These are phyloP conservation scores for Trachelus stipa DNA, from an alignment of 2,888 invertebrate species.

Conservation along the genomic window DNA sequence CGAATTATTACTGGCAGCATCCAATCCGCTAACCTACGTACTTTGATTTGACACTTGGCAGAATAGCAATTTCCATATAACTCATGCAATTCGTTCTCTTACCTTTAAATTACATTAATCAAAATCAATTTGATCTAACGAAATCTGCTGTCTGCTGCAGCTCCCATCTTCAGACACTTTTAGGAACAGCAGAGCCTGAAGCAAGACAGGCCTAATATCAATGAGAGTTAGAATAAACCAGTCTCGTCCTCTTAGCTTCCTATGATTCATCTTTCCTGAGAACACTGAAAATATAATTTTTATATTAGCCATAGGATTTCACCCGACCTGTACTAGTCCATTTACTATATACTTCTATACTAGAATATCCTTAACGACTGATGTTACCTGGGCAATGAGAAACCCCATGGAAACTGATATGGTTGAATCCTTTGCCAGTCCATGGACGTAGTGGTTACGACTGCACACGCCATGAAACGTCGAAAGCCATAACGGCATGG, in stretches of 20 bases:
- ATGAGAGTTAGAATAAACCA: constrained; percentile 35
- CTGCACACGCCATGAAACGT: background rate
- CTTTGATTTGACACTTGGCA: background rate
- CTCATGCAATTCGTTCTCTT: no score
- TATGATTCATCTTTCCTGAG: background rate
- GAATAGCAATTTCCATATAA: no score
- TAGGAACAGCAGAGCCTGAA: constrained; percentile 48
- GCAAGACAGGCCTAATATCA: constrained; percentile 54
- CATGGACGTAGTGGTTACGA: constrained; percentile 8
- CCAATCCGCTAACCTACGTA: background rate
- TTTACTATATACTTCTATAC: background rate
- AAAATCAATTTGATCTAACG: background rate
- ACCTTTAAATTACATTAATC: background rate
- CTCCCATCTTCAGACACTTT: constrained; percentile 35
- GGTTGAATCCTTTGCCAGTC: background rate
- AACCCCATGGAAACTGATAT: constrained; percentile 1
- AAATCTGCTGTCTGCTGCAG: background rate
- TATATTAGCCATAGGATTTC: background rate
- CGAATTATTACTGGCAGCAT: background rate
- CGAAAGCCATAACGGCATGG: constrained; percentile 3
- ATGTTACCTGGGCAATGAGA: background rate
- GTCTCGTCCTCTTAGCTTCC: background rate
- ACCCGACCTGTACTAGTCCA: background rate
- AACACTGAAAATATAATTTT: background rate
- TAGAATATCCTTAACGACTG: background rate